phyloP scores from a whole-genome alignment of 2,797 vertebrate genomes.

The Anisognathus igniventris region DNA sequence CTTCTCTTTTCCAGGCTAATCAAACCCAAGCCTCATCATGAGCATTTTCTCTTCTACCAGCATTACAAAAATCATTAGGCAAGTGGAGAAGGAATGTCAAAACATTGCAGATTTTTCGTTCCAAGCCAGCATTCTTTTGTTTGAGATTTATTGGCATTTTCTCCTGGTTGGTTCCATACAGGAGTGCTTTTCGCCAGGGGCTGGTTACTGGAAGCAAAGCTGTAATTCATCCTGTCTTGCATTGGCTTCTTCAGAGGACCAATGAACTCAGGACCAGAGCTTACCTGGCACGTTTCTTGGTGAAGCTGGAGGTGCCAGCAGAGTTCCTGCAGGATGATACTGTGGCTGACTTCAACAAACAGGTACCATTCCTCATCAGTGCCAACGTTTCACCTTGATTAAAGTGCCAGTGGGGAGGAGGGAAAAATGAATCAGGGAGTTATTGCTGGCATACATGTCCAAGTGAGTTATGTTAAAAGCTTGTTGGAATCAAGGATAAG shows the following conservation, averaged over 20 bases:
- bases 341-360: conserved; percentile 86
- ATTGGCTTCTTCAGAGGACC: conserved; percentile 91
- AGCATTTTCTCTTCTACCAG: background rate
- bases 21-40: background rate
- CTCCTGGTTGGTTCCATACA: conserved; percentile 47
- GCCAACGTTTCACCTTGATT: background rate
- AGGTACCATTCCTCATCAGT: conserved; percentile 76
- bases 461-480: background rate
- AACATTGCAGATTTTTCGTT: background rate
- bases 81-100: background rate
- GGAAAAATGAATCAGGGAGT: background rate
- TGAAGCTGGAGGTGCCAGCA: conserved; percentile 89
- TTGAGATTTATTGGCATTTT: background rate
- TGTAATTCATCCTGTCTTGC: conserved; percentile 89
- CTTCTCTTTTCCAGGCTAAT: background rate
- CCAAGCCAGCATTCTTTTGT: background rate
- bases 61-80: background rate
- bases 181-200: conserved; percentile 91
- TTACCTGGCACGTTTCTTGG: conserved; percentile 90
- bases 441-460: background rate
- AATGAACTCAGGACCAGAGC: conserved; percentile 93
- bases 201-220: conserved; percentile 90
- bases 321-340: conserved; percentile 94
- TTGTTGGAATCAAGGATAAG: background rate
- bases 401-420: background rate